Percentiles rank a stretch among this genome's conserved stretches.
Evolutionary conservation across 2,113 vertebrate species (phyloP).

Genomic region (Carassius gibelio): DNA sequence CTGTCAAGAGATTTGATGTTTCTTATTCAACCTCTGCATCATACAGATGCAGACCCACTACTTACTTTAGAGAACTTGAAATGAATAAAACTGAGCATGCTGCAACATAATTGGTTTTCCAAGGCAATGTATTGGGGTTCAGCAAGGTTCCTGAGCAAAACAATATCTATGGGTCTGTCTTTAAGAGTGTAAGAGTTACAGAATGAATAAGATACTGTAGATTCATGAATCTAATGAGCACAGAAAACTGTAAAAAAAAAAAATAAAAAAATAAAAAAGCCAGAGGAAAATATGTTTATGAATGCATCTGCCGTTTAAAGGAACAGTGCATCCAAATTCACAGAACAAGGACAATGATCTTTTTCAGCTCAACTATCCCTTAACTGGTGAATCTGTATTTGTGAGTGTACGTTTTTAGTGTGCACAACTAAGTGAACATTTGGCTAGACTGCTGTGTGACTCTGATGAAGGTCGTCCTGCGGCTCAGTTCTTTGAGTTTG

Average conservation of each 20-base stretch:
- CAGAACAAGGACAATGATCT: too few species aligned
- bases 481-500: conserved; percentile 95
- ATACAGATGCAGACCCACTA: neutral
- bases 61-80: neutral
- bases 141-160: conserved; percentile 62
- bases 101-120: conserved; percentile 21
- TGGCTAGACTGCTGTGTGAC: conserved; percentile 95
- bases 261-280: neutral
- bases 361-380: neutral
- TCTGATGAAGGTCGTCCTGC: conserved; percentile 93
- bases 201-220: neutral
- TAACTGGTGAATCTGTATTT: neutral
- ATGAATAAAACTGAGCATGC: conserved; percentile 38
- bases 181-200: conserved; percentile 1
- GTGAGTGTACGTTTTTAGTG: neutral
- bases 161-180: neutral
- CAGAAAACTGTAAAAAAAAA: neutral
- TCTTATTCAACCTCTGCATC: neutral
- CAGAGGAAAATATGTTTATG: conserved; percentile 10
- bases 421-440: conserved; percentile 79
- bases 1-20: neutral
- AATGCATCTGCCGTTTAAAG: neutral
- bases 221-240: neutral
- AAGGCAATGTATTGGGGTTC: neutral
- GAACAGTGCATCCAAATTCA: neutral